Conservation (phyloP, 1,140 invertebrate species). For the Cydia splendana region DNA sequence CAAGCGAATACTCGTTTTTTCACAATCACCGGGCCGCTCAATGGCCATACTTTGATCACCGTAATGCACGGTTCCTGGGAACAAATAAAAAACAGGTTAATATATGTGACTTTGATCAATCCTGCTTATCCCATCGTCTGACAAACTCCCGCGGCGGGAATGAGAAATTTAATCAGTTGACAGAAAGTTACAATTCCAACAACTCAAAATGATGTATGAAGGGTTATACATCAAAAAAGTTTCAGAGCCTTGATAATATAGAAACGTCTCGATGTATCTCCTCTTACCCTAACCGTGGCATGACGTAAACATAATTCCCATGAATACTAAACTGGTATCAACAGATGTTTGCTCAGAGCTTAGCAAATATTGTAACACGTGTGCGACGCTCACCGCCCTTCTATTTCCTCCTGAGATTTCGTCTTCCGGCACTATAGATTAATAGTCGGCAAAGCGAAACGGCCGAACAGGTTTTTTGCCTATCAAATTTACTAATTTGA, state of each 20-base stretch:
- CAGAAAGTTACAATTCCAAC: too few relatives aligned
- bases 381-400: slow-evolving; percentile 67
- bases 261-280: neutral
- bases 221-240: neutral
- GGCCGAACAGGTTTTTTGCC: slow-evolving; percentile 60
- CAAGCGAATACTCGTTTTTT: slow-evolving; percentile 72
- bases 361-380: slow-evolving; percentile 79
- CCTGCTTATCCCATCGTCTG: neutral
- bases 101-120: slow-evolving; percentile 18
- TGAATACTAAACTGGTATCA: slow-evolving; percentile 59
- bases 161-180: too few relatives aligned
- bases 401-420: slow-evolving; percentile 78
- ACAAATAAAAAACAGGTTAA: slow-evolving; percentile 51
- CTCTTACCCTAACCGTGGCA: neutral
- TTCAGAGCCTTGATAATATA: neutral
- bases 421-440: slow-evolving; percentile 76
- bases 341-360: slow-evolving; percentile 71
- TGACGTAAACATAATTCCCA: slow-evolving; percentile 48
- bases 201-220: too few relatives aligned
- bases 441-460: slow-evolving; percentile 55
- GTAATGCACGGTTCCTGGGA: slow-evolving; percentile 68
- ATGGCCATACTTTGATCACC: slow-evolving; percentile 73
- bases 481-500: slow-evolving; percentile 55
- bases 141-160: too few relatives aligned
- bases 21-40: slow-evolving; percentile 72